Percentiles rank a stretch among this genome's conserved stretches.
Evolutionary conservation across 2,113 vertebrate species (phyloP).

Genomic region (Perognathus longimembris): DNA sequence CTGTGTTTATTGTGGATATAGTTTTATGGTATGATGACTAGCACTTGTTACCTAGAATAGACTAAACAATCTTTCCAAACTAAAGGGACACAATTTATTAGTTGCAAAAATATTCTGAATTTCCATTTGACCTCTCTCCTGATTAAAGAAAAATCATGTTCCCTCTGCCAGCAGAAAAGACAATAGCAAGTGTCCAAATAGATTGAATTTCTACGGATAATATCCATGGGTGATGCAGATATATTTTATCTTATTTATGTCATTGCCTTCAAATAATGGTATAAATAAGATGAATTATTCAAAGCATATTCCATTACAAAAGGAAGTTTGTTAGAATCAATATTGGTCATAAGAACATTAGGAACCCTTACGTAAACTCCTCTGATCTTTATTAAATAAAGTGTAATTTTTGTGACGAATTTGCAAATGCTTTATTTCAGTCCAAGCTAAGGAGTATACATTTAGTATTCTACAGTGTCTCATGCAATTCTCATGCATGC

Average conservation of each 20-base stretch:
- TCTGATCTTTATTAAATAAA: constrained; percentile 26
- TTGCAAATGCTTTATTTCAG: constrained; percentile 17
- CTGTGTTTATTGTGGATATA: neutral
- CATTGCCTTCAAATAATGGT: neutral
- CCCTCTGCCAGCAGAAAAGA: neutral
- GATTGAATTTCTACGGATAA: neutral
- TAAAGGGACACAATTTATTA: constrained; percentile 14
- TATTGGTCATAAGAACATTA: neutral
- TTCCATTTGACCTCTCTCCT: neutral
- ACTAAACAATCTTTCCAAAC: constrained; percentile 27
- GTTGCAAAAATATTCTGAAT: constrained; percentile 21
- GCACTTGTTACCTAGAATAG: constrained; percentile 39
- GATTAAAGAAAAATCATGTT: neutral
- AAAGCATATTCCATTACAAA: neutral
- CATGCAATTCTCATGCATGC: neutral
- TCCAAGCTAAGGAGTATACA: neutral
- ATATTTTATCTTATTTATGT: constrained; percentile 1
- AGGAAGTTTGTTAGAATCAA: neutral
- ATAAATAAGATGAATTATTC: constrained; percentile 17
- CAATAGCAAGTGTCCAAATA: neutral
- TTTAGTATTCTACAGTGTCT: neutral
- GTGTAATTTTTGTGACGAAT: neutral
- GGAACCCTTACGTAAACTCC: neutral
- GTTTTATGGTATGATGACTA: constrained; percentile 55
- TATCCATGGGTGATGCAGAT: neutral